Conservation (phyloP, 2,888 invertebrate genomes). For the Selenia dentaria region DNA sequence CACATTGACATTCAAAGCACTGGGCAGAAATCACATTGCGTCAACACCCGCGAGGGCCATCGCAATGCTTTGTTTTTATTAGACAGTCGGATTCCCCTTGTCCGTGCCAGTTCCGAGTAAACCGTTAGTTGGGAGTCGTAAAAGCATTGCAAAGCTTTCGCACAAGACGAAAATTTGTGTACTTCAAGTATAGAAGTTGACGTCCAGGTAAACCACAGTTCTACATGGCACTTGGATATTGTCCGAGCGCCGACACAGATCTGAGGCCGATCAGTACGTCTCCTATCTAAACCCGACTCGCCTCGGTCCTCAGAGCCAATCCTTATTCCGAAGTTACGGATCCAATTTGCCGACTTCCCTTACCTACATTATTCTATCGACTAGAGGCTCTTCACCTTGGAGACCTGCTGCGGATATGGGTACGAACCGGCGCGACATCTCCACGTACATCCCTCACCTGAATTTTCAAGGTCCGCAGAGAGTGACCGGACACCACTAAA, state of each 20-base stretch:
- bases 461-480: constrained; percentile 59
- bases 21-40: constrained; percentile 90
- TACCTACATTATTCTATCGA: no score
- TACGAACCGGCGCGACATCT: no score
- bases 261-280: constrained; percentile 35
- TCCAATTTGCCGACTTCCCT: no score
- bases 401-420: no score
- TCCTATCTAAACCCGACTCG: constrained; percentile 82
- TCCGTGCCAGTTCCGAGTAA: no score
- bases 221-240: neutral
- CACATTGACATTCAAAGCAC: constrained; percentile 86
- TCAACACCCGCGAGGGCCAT: no score
- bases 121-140: constrained; percentile 85
- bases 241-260: neutral
- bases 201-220: neutral
- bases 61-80: no score
- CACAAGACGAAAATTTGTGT: constrained; percentile 48
- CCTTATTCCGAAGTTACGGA: no score
- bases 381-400: no score
- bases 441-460: no score
- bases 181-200: constrained; percentile 36
- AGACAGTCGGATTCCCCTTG: no score
- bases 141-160: constrained; percentile 87
- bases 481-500: constrained; percentile 55
- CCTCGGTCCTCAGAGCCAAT: constrained; percentile 88